These are phyloP conservation scores for Meliscaeva auricollis DNA, from an alignment of 2,888 invertebrate species.

Conservation along the genomic window DNA sequence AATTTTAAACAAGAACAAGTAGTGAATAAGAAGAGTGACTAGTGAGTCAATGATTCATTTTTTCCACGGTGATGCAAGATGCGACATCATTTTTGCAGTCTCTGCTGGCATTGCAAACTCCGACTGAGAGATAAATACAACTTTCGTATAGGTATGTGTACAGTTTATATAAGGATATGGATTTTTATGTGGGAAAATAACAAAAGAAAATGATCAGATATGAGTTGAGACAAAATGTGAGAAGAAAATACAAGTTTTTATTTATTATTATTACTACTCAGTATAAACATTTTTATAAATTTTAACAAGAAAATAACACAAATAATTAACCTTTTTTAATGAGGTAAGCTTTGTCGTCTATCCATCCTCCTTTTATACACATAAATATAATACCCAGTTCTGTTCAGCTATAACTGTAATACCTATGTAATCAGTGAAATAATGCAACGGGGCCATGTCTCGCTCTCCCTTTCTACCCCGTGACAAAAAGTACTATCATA, in stretches of 20 bases:
- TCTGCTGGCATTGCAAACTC: neutral
- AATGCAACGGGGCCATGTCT: constrained; percentile 18
- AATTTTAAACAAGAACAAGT: constrained; percentile 14
- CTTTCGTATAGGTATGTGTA: neutral
- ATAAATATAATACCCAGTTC: too few relatives aligned
- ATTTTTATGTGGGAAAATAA: constrained; percentile 5
- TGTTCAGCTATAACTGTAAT: neutral
- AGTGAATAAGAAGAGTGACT: neutral
- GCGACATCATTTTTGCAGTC: constrained; percentile 4
- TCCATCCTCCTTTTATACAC: too few relatives aligned
- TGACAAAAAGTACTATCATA: neutral
- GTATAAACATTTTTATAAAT: too few relatives aligned
- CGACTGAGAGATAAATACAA: constrained; percentile 3
- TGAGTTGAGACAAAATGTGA: neutral
- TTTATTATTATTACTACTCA: too few relatives aligned
- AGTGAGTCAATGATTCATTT: constrained; percentile 18
- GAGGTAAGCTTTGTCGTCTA: too few relatives aligned
- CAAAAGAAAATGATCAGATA: constrained; percentile 14
- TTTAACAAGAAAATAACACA: too few relatives aligned
- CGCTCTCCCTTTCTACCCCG: neutral
- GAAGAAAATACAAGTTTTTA: too few relatives aligned
- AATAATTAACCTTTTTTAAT: too few relatives aligned
- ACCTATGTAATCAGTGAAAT: constrained; percentile 16
- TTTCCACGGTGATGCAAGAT: constrained; percentile 5
- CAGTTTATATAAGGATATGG: neutral